Conservation (phyloP, 2,113 vertebrate genomes). For the Poicephalus meyeri region DNA sequence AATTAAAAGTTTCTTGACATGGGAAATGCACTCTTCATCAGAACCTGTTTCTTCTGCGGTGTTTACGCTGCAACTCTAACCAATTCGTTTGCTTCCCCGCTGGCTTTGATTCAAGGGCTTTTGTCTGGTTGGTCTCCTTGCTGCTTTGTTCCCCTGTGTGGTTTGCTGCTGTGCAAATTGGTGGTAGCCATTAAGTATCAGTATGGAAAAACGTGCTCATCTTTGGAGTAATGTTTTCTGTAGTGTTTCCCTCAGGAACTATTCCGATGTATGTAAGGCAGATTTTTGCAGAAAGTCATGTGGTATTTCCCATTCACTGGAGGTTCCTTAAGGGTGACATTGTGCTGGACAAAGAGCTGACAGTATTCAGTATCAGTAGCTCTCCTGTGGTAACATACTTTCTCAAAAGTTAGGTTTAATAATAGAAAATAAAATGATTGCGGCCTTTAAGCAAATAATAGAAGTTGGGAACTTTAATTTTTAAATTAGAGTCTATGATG, state of each 20-base stretch:
- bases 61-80: neutral
- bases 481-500: neutral
- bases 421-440: neutral
- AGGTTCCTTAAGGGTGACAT: neutral
- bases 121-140: conserved; percentile 80
- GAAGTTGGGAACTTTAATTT: neutral
- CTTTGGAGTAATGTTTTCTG: conserved; percentile 78
- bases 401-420: neutral
- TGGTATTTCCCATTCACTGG: neutral
- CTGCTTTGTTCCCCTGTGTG: conserved; percentile 79
- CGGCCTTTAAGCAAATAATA: neutral
- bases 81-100: neutral
- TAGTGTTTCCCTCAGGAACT: conserved; percentile 64
- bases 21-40: neutral
- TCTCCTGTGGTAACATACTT: neutral
- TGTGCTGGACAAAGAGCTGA: neutral
- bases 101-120: conserved; percentile 64
- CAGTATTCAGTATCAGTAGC: neutral
- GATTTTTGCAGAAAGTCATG: conserved; percentile 78
- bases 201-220: conserved; percentile 79
- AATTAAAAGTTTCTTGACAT: neutral
- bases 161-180: conserved; percentile 77
- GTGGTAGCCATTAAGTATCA: conserved; percentile 63
- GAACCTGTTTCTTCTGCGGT: neutral
- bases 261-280: conserved; percentile 78